Evolutionary conservation across 2,888 invertebrate genomes (phyloP).

Genomic region (Archips crataeganus): DNA sequence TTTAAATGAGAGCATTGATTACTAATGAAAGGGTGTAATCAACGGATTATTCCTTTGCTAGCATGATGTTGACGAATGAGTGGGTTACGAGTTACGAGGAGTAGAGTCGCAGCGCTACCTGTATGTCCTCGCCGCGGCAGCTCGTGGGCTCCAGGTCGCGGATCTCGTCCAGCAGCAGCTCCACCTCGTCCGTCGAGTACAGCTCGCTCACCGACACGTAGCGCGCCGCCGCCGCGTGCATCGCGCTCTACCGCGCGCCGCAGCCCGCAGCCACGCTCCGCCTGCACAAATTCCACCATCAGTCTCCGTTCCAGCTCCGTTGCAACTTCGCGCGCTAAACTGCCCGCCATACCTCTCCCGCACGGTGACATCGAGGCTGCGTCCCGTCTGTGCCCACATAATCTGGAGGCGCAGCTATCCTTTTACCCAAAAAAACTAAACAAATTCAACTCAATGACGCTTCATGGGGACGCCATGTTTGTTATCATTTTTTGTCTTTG

Average conservation of each 20-base stretch:
- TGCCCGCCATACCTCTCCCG: slow-evolving; percentile 59
- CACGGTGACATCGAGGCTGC: slow-evolving; percentile 64
- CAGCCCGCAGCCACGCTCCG: slow-evolving; percentile 48
- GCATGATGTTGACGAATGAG: background rate
- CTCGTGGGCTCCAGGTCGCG: slow-evolving; percentile 83
- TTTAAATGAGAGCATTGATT: too few species aligned
- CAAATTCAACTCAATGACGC: slow-evolving; percentile 65
- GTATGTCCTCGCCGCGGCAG: slow-evolving; percentile 82
- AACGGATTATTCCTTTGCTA: background rate
- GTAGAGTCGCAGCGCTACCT: slow-evolving; percentile 53
- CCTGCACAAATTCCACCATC: slow-evolving; percentile 38
- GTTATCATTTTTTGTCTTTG: slow-evolving; percentile 68
- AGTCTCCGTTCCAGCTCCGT: slow-evolving; percentile 12
- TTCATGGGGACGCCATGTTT: slow-evolving; percentile 78
- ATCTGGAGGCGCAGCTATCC: slow-evolving; percentile 52
- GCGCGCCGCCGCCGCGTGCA: slow-evolving; percentile 84
- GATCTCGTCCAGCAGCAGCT: slow-evolving; percentile 84
- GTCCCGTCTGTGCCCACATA: slow-evolving; percentile 66
- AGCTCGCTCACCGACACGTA: slow-evolving; percentile 85
- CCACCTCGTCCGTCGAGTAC: slow-evolving; percentile 85
- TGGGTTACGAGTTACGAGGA: background rate
- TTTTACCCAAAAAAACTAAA: slow-evolving; percentile 61
- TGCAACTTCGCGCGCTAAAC: background rate
- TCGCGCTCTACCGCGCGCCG: slow-evolving; percentile 75
- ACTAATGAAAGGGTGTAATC: too few species aligned